Base-by-base conservation (phyloP, 2,888 invertebrate species). In the Autographa pulchrina region DNA sequence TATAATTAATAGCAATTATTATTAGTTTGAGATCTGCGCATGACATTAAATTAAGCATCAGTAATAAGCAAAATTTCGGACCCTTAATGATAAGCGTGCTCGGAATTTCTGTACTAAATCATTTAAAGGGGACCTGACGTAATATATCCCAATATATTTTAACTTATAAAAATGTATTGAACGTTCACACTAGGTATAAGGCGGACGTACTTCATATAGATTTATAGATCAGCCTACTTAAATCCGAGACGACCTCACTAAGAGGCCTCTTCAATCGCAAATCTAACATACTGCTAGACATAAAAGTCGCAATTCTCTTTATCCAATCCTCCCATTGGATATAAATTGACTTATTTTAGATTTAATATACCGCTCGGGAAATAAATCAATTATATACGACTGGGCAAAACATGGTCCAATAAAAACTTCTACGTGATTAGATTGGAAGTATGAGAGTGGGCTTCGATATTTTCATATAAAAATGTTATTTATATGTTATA, bases 401-500 rank as follows among this genome's bases (percentile, higher is more conserved):
- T 71, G 67, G 68, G 70, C 70, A 74, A 80, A 83, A 80, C 72
- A 79, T 63, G 58, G 58, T 43, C 54, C 73, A 80, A 80, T 75
- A 81, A 80, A 79, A 82, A 79, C 69, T 70, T 77, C 68, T 75
- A 78, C 80, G 80, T 80, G 78, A 75, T 80, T 68, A 80, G 68
- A 68, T 72, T 74, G 59, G 65, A 73, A 71, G 74, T 70, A 74
- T 75, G 70, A 74, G 72, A 60, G 70, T 75, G 70, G 63, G 31
- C 78, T 78, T 76, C 76, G 77, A 75, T 73, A 82, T 74, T 80
- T 75, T 73, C 61, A 70, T 78, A 76, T 71, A 70, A 76, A 82
- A 83, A 78, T 78, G 72, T 80, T 79, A 85, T 85, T 79, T 85
- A 82, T 85, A 78, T 78, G 82, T 84, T 80, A 82, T 79, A 81